Evolutionary conservation across 2,797 vertebrate species (phyloP).

Genomic region (Brotogeris chrysoptera): DNA sequence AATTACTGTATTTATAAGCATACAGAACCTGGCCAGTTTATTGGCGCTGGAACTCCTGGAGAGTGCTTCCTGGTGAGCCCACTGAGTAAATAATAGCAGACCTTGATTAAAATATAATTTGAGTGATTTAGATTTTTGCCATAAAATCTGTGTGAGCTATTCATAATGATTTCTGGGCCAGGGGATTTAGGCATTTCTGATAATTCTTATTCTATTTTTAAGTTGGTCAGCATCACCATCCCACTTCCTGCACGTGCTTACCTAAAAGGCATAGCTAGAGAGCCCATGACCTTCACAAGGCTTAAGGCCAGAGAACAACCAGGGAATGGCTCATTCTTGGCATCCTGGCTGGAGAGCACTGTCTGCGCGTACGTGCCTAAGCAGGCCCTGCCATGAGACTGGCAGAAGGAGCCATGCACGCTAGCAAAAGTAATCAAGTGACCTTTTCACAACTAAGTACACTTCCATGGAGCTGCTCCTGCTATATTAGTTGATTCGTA

Average conservation of each 20-base stretch:
- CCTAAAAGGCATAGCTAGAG: neutral
- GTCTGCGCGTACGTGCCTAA: neutral
- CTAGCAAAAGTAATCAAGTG: neutral
- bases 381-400: neutral
- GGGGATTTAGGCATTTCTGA: neutral
- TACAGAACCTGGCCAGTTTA: neutral
- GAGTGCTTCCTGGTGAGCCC: neutral
- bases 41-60: neutral
- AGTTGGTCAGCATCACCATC: neutral
- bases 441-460: neutral
- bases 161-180: neutral
- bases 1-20: neutral
- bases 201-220: neutral
- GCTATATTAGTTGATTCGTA: rapidly evolving
- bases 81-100: neutral
- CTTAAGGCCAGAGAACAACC: neutral
- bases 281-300: neutral
- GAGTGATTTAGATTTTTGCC: neutral
- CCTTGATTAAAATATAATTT: neutral
- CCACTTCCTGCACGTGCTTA: neutral
- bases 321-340: neutral
- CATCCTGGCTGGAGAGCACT: neutral
- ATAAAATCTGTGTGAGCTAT: neutral
- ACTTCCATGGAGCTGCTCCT: neutral
- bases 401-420: neutral